phyloP scores from a whole-genome alignment of 2,888 invertebrate genomes.

The Chymomyza caudatula region DNA sequence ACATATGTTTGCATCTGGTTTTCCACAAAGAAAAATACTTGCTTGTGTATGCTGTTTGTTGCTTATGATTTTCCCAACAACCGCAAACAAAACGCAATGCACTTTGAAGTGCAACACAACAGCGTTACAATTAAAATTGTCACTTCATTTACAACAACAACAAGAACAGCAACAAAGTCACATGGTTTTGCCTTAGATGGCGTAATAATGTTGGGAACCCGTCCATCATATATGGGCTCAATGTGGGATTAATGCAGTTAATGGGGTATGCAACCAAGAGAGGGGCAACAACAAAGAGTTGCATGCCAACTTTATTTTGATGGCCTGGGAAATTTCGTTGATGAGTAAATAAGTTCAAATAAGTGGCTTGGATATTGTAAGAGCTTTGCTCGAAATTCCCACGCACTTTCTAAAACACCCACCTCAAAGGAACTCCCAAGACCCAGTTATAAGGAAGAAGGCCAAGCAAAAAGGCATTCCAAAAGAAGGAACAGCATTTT shows the following conservation, averaged over 20 bases:
- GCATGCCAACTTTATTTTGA: neutral
- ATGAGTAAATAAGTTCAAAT: conserved; percentile 28
- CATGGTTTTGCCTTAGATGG: conserved; percentile 47
- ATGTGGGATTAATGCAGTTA: conserved; percentile 47
- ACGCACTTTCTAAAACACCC: conserved; percentile 43
- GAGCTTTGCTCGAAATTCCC: conserved; percentile 35
- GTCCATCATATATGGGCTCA: conserved; percentile 17
- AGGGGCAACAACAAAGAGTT: conserved; percentile 4
- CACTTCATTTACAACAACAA: conserved; percentile 31
- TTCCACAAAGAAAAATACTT: conserved; percentile 54
- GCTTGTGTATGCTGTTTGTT: neutral
- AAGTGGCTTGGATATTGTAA: neutral
- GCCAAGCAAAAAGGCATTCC: conserved; percentile 2
- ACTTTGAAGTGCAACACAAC: conserved; percentile 23
- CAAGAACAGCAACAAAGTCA: neutral
- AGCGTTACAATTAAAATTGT: conserved; percentile 60
- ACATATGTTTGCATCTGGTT: conserved; percentile 50
- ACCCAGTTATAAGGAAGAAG: neutral
- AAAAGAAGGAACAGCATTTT: conserved; percentile 10
- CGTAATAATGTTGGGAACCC: conserved; percentile 27
- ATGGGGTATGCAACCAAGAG: neutral
- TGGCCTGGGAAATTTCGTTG: conserved; percentile 62
- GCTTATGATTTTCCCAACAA: conserved; percentile 41
- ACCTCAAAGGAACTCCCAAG: conserved; percentile 2
- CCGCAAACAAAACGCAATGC: conserved; percentile 4